These are phyloP conservation scores for Meiosimyza decipiens DNA, from an alignment of 2,888 invertebrate genomes.

Conservation along the genomic window DNA sequence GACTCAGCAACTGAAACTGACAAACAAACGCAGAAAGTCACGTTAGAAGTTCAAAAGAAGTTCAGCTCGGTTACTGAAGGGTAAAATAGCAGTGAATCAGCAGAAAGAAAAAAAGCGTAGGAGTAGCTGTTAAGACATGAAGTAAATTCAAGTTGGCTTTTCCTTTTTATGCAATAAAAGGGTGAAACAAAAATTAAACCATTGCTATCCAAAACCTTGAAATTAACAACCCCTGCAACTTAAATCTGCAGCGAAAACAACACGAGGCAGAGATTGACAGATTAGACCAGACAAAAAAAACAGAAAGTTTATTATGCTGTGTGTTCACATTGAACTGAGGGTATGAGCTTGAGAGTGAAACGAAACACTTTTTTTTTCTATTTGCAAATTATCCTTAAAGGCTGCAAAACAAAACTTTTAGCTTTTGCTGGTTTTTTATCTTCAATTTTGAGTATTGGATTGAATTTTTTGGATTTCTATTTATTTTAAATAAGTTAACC, in stretches of 20 bases:
- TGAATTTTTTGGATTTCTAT: not conserved
- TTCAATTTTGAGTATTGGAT: constrained; percentile 5
- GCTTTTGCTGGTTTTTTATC: constrained; percentile 20
- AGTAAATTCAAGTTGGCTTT: too few relatives aligned
- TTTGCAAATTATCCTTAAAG: constrained; percentile 17
- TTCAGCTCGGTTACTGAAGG: not conserved
- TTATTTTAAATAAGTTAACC: too few relatives aligned
- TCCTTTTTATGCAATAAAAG: not conserved
- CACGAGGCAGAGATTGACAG: constrained; percentile 3
- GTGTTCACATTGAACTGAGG: too few relatives aligned
- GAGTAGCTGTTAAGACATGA: too few relatives aligned
- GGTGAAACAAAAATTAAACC: not conserved
- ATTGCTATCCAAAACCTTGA: not conserved
- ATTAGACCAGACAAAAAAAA: constrained; percentile 25
- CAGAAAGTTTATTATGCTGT: not conserved
- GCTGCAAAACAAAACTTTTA: constrained; percentile 34
- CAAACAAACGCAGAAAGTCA: not conserved
- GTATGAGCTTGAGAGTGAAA: constrained; percentile 48
- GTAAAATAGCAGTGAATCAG: not conserved
- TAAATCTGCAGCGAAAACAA: constrained; percentile 1
- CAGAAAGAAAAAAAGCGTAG: not conserved
- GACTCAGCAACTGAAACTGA: constrained; percentile 26
- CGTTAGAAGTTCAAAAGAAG: not conserved
- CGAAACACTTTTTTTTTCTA: constrained; percentile 52
- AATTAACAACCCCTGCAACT: not conserved